Evolutionary conservation across 53 echinoderm and acorn worm genomes (phyloP).

Genomic region (Pentamera pediparva): DNA sequence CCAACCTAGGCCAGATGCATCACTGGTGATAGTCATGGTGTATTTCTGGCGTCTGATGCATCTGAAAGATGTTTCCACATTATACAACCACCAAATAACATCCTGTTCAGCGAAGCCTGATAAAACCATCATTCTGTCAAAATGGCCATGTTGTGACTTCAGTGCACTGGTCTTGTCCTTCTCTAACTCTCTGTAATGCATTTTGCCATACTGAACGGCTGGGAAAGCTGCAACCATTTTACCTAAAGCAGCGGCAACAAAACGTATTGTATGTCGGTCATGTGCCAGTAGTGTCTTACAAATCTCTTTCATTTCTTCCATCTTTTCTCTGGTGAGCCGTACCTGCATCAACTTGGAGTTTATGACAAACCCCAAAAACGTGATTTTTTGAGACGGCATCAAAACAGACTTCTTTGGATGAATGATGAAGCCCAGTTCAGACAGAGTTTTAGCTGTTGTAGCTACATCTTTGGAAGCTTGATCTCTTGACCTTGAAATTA

Average conservation of each 20-base stretch:
- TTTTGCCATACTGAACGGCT: conserved; percentile 9
- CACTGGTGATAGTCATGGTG: conserved; percentile 12
- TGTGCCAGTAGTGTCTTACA: background rate
- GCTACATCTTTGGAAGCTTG: background rate
- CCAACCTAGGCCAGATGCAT: conserved; percentile 47
- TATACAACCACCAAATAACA: background rate
- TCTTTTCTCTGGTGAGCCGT: conserved; percentile 24
- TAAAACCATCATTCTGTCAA: conserved; percentile 40
- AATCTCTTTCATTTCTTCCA: background rate
- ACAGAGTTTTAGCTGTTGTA: conserved; percentile 8
- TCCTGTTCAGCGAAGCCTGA: background rate
- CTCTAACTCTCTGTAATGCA: conserved; percentile 4
- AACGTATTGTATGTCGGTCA: background rate
- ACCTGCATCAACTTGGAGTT: conserved; percentile 27
- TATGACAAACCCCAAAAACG: conserved; percentile 41
- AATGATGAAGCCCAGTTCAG: conserved; percentile 35
- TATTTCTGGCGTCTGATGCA: background rate
- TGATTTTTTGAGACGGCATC: background rate
- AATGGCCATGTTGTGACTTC: conserved; percentile 25
- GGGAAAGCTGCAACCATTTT: conserved; percentile 26
- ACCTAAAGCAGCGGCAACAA: conserved; percentile 25
- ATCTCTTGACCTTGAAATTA: conserved; percentile 10
- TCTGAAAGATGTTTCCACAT: background rate
- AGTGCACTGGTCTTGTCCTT: conserved; percentile 4
- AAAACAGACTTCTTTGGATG: conserved; percentile 38